Evolutionary conservation across 2,113 vertebrate genomes (phyloP), one percentile per base, ranked within the genome.

Genomic region (Sander lucioperca): DNA sequence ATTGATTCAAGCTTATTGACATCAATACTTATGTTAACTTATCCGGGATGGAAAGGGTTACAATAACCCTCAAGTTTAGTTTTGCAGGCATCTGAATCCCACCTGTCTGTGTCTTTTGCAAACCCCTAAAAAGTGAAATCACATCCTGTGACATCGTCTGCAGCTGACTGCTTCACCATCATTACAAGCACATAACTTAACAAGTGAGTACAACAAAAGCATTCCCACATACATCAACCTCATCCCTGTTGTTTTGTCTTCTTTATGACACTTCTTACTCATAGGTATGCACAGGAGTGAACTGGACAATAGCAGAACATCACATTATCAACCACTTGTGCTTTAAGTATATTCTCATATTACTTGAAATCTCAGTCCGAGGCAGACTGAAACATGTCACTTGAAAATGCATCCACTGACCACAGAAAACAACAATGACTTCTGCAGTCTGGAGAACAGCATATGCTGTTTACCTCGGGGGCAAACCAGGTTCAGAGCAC

Each of bases 311-410:
- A 90, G 86, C 78, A 81, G 79, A 86, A 91, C 86, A 85, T 89
- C 86, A 90, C 87, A 80, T 80, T 45, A 90, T 85, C 70, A 84
- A 82, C 82, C 80, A 86, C 83, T 90, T 93, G 92, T 91, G 93
- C 90, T 90, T 87, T 90, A 85, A 61, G 47, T 73, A 57, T 71
- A 69, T 84, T 80, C 84, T 82, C 45, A 0, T 43, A 43, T 80
- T 65, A 39, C 54, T 59, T 33, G 61, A 57, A 76, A 74, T 27
- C 50, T 85, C 66, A 53, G 51, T 76, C 53, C 25, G 11, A 71
- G 75, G 78, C 81, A 77, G 71, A 75, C 77, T 66, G 23, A 81
- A 77, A 85, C 23, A 75, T 33, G 30, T 77, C 68, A 64, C 57
- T 69, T 66, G 9, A 63, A 86, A 64, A 65, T 65, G 62, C 63